Evolutionary conservation across 2,797 vertebrate genomes (phyloP), one percentile per base, ranked within the genome.

Genomic region (Tiaroga cobitis): DNA sequence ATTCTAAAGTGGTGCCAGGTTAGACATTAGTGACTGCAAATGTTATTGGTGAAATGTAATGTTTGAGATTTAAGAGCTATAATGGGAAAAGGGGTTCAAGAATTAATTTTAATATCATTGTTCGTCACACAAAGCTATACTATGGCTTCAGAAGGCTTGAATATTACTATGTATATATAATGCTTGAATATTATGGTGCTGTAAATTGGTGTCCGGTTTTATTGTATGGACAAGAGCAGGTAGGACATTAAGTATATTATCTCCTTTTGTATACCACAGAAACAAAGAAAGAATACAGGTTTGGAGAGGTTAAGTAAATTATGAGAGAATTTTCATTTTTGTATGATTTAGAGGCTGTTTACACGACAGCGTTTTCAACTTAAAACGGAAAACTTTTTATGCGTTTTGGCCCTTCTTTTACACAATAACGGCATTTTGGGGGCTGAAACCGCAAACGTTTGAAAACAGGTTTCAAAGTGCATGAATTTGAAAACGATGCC

Each of bases 381-480:
- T 29, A 63, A 63, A 29, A 63, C 13, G 2, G 61, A 26, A 63
- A 63, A 63, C 59, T n/a, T 61, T 54, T 24, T 26, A 26, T 26
- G 24, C 4, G 0, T 59, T 61, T 26, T 29, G 59, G 11, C n/a
- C 5, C 2, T 15, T 63, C n/a, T 24, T 13, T 63, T 63, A 29
- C n/a, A n/a, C 9, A n/a, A n/a, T 10, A 59, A 61, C 4, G 0
- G 4, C 0, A 10, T n/a, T 11, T 59, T n/a, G 24, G 2, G 13
- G 1, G 1, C 61, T 63, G n/a, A n/a, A 59, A 9, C 0, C 0
- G 3, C 8, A 24, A 56, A 56, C 51, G 3, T 56, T 54, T 54
- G 19, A 54, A 54, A 54, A 54, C 6, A 21, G 19, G 13, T 46
- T 46, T 46, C 43, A 49, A 49, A 49, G n/a, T 61, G n/a, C 11